phyloP scores from a whole-genome alignment of 2,888 invertebrate genomes.

The Perithous albicinctus region DNA sequence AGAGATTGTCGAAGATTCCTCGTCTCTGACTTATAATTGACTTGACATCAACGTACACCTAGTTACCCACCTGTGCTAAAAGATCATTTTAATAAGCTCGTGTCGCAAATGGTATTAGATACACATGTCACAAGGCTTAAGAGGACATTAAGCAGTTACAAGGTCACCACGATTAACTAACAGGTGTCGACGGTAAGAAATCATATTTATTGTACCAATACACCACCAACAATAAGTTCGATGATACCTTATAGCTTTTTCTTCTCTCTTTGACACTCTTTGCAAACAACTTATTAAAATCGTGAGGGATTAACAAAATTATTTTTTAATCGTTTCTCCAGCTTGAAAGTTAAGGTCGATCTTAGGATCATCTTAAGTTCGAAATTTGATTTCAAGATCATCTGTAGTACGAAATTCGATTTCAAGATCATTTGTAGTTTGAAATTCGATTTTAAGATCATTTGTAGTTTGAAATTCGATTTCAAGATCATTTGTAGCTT shows the following conservation, averaged over 20 bases:
- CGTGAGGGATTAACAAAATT: neutral
- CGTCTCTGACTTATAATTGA: neutral
- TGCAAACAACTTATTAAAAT: neutral
- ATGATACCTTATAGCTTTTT: neutral
- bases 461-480: too few species aligned
- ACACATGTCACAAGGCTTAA: neutral
- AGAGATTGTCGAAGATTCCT: neutral
- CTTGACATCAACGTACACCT: neutral
- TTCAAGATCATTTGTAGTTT: too few species aligned
- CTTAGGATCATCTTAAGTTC: too few species aligned
- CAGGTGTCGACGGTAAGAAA: conserved; percentile 4
- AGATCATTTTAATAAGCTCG: neutral
- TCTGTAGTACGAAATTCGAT: too few species aligned
- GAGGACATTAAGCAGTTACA: neutral
- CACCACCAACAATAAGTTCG: conserved; percentile 29
- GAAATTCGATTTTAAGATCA: too few species aligned
- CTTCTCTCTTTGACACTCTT: neutral
- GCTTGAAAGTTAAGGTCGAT: too few species aligned
- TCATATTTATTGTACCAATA: conserved; percentile 40
- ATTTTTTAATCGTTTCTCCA: neutral
- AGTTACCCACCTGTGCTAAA: neutral
- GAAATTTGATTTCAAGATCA: too few species aligned
- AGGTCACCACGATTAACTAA: neutral
- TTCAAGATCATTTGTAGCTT: too few species aligned
- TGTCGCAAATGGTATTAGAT: neutral